Evolutionary conservation across 2,888 invertebrate species (phyloP), one percentile per base, ranked within the genome.

Genomic region (Drosophila koepferae): DNA sequence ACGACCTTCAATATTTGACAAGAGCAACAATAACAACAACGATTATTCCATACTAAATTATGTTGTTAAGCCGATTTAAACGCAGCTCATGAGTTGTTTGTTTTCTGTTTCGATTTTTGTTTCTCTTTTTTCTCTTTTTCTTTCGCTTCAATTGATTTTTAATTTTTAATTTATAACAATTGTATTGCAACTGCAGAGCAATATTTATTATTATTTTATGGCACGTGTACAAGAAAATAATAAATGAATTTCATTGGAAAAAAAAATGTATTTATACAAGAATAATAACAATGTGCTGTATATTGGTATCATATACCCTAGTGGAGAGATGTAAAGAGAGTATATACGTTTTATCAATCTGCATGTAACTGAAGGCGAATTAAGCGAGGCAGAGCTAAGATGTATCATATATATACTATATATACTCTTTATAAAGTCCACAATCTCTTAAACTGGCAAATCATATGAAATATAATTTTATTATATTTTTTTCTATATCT

Each of bases 91-190:
- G 54, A 40, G 28, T 28, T 60, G 59, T 43, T 67, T 36, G 16
- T 54, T 54, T 54, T 23, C 53, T 2, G 53, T 38, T 54, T 16
- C 38, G 16, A 6, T 16, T 38, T 38, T 38, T 5, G 14, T 5
- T 5, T 14, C 14, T 14, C 9, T 54, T n/a, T 41, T 31, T 9
- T 14, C 14, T 31, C 6, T 40, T n/a, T 36, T 23, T 23, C 23
- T 23, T 48, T 36, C 63, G 20, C 51, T 61, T 69, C 75, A 80
- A 80, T 74, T 67, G 74, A 74, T 74, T 71, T 80, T 72, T 69
- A 80, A 80, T 74, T 77, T 72, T 66, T 53, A 63, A 77, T 73
- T 77, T 67, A 66, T 34, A 55, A 41, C 74, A 61, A 70, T 36
- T 64, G 53, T 54, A 46, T 59, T 63, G 63, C 55, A 38, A 44